phyloP scores from a whole-genome alignment of 2,113 vertebrate genomes.

The Lasiurus cinereus region DNA sequence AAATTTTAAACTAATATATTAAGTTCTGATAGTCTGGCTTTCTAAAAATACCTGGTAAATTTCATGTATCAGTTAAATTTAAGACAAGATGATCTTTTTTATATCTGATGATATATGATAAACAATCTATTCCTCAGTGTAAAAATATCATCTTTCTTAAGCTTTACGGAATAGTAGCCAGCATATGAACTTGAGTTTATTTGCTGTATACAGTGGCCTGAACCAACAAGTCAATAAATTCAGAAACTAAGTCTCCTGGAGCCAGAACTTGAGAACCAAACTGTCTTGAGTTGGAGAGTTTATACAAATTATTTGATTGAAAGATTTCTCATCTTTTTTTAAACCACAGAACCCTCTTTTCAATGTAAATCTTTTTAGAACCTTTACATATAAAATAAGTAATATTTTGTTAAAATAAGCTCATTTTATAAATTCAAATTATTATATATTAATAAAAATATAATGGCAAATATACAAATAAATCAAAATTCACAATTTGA shows the following conservation, averaged over 20 bases:
- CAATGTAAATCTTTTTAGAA: background rate
- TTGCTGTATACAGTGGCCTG: background rate
- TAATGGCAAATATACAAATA: conserved; percentile 16
- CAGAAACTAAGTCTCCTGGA: conserved; percentile 7
- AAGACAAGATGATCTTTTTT: conserved; percentile 12
- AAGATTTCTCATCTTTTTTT: background rate
- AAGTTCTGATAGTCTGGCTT: conserved; percentile 1
- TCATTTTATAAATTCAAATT: conserved; percentile 32
- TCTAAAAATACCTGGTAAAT: conserved; percentile 47
- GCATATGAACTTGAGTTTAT: conserved; percentile 1
- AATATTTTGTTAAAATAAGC: conserved; percentile 21
- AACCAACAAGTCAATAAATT: background rate
- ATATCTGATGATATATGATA: conserved; percentile 2
- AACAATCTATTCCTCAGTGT: background rate
- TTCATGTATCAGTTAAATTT: background rate
- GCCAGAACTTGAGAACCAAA: background rate
- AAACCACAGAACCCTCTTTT: background rate
- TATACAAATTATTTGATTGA: background rate
- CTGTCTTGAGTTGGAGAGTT: background rate
- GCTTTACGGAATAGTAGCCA: conserved; percentile 28
- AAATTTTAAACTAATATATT: conserved; percentile 41
- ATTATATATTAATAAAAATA: background rate
- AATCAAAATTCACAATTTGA: background rate
- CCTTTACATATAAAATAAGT: conserved; percentile 12
- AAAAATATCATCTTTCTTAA: background rate